Conservation (phyloP, 2,113 vertebrate genomes). For the Lipophrys pholis region DNA sequence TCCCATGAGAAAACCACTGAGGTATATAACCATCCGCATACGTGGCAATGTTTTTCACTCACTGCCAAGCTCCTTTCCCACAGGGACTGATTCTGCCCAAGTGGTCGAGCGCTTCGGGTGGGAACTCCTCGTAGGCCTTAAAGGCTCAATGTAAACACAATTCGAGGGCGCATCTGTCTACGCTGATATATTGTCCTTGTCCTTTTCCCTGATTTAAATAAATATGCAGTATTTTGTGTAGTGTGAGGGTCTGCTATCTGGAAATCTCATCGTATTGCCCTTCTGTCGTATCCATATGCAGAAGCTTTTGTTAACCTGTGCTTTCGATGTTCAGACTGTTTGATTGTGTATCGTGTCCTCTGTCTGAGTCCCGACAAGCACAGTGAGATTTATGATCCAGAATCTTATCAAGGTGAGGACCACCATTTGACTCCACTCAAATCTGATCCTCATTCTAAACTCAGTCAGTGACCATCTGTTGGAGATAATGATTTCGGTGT, state of each 20-base stretch:
- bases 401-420: background rate
- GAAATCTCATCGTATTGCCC: background rate
- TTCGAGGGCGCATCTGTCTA: constrained; percentile 23
- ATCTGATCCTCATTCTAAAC: background rate
- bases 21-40: constrained; percentile 54
- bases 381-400: too few relatives aligned
- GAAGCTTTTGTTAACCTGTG: too few relatives aligned
- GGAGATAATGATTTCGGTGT: background rate
- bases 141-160: constrained; percentile 16
- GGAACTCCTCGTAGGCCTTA: constrained; percentile 2
- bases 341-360: too few relatives aligned
- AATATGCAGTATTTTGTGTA: background rate
- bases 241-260: background rate
- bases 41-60: constrained; percentile 30
- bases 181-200: constrained; percentile 19
- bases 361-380: too few relatives aligned
- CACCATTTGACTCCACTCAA: background rate
- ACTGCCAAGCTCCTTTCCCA: constrained; percentile 35
- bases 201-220: background rate
- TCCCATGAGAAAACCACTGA: constrained; percentile 4
- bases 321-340: too few relatives aligned
- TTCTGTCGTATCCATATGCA: background rate
- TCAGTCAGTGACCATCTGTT: background rate
- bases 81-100: constrained; percentile 30
- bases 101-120: constrained; percentile 24